These are phyloP conservation scores for Pachliopta kotzebuea DNA, from an alignment of 2,888 invertebrate species.

Conservation along the genomic window DNA sequence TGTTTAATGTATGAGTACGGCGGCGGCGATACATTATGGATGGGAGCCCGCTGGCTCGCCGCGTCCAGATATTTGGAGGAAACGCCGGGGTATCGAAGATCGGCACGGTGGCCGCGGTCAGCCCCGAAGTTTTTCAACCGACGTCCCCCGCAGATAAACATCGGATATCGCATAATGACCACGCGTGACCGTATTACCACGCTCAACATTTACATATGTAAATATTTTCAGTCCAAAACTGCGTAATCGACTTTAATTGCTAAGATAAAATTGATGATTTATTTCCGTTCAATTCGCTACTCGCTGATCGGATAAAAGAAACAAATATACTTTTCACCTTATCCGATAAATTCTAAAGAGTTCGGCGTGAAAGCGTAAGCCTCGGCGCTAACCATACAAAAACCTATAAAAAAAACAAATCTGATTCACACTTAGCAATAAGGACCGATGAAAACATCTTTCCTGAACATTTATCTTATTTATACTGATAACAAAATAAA, in stretches of 20 bases:
- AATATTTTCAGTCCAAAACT: conserved; percentile 24
- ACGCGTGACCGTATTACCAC: conserved; percentile 34
- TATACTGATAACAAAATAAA: too few relatives aligned
- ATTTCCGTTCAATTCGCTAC: neutral
- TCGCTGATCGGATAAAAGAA: neutral
- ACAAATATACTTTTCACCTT: too few relatives aligned
- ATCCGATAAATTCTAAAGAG: too few relatives aligned
- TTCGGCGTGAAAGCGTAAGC: too few relatives aligned
- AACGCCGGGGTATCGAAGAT: conserved; percentile 64
- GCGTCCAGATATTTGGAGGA: conserved; percentile 71
- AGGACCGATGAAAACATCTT: too few relatives aligned
- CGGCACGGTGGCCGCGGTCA: conserved; percentile 63
- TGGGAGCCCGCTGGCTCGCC: conserved; percentile 68
- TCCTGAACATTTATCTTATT: too few relatives aligned
- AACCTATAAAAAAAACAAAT: too few relatives aligned
- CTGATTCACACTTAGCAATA: too few relatives aligned
- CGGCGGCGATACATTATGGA: conserved; percentile 73
- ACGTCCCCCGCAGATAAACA: conserved; percentile 52
- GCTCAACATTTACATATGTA: conserved; percentile 29
- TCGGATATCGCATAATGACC: conserved; percentile 43
- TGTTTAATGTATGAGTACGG: conserved; percentile 76
- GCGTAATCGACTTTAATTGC: conserved; percentile 20
- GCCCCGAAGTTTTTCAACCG: conserved; percentile 57
- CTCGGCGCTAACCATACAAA: too few relatives aligned
- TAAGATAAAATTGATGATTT: conserved; percentile 17